Base-by-base conservation (phyloP, 2,113 vertebrate species). In the Epinephelus cyanopodus region DNA sequence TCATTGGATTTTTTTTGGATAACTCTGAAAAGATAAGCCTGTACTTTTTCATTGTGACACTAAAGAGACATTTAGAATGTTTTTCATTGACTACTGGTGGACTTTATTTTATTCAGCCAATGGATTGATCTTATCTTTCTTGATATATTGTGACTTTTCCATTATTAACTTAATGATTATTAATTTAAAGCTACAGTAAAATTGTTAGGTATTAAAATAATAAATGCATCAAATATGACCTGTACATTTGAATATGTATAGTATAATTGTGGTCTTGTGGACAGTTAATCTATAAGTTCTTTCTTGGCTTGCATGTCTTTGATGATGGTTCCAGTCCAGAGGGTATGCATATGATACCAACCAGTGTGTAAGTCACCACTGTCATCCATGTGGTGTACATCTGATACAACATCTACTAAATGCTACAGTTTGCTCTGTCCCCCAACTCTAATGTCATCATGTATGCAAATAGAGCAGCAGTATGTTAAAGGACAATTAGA, bases 1-100 rank as follows among this genome's bases (percentile, higher is more conserved):
- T 65, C 50, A n/a, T 29, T 64, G 7, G 8, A 45, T 29, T 50
- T 60, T 27, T 42, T 42, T 54, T n/a, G 37, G 53, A 47, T 81
- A 23, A 70, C 29, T 72, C 52, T 19, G 19, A 69, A 48, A 37
- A 15, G 71, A 48, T 72, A 57, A 54, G n/a, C 50, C 23, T 77
- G 33, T 47, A 56, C 39, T 68, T 77, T 77, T 74, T 69, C 74
- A 84, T 73, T 81, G 81, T 81, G 60, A 85, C 15, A 67, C 10
- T 64, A 37, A 8, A 48, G 52, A 13, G 50, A 64, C 54, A 25
- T 62, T 67, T 54, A 7, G 11, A 33, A 45, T 54, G 9, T 67
- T 58, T 47, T 45, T 29, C 29, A 50, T 23, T 29, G 33, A 58
- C 21, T 25, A 27, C 53, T 74, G 63, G 42, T 67, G 25, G 57